Base-by-base conservation (phyloP, 2,888 invertebrate genomes). In the Microctonus hyperodae region DNA sequence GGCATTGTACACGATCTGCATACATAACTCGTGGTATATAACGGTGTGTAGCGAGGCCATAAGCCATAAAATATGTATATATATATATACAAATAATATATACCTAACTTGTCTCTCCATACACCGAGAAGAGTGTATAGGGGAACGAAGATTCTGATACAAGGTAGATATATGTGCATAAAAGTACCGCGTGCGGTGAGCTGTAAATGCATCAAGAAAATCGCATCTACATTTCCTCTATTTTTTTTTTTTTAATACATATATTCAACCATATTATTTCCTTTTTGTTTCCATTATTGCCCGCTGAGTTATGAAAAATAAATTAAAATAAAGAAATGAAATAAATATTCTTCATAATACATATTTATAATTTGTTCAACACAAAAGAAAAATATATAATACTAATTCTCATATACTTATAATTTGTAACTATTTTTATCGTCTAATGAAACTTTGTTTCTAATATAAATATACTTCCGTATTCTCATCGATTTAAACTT, bases 21-120 rank as follows among this genome's bases (percentile, higher is more conserved):
- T 69, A 64, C 65, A 67, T 70, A 70, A 72, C 70, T 65, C 61
- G n/a, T n/a, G 25, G 61, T 64, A 62, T 67, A 51, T 35, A 70
- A 61, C 65, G 63, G 51, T 51, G 56, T 60, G 48, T 37, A 40
- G 48, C 37, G 20, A 50, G 40, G 44, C 44, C 44, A 44, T 44
- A 44, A 16, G 16, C 16, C 44, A 44, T 44, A 44, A 44, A n/a
- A n/a, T n/a, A n/a, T n/a, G n/a, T n/a, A n/a, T n/a, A n/a, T n/a
- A n/a, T n/a, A n/a, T 2, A 37, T 6, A 44, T 44, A 44, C 16
- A 44, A 16, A 44, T 16, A 20, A n/a, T 68, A 65, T 64, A 64
- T 51, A 60, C 62, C 60, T 48, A 35, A 48, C 33, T 50, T 62
- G 44, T 44, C 20, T 44, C 16, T 44, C 44, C 44, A 44, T 44